Evolutionary conservation across 1,140 invertebrate genomes (phyloP).

Genomic region (Drosophila rhopaloa): DNA sequence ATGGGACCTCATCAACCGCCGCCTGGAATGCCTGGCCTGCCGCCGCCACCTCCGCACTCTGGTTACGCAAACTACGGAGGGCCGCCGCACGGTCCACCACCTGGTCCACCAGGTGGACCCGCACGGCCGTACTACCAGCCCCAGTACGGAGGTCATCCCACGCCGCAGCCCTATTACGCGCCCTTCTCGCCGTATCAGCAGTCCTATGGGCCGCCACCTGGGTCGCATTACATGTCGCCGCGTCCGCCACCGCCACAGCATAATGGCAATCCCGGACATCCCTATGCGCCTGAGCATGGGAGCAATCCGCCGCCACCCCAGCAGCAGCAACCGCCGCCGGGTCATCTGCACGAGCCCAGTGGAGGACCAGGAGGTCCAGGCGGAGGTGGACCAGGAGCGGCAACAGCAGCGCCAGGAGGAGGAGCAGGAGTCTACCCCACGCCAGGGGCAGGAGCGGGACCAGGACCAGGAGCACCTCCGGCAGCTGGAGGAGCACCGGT

Average conservation of each 20-base stretch:
- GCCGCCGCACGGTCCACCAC: constrained; percentile 77
- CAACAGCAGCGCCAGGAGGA: neutral
- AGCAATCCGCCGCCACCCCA: constrained; percentile 37
- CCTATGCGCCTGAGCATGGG: constrained; percentile 52
- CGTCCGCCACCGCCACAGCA: constrained; percentile 73
- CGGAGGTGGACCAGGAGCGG: neutral
- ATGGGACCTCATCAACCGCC: constrained; percentile 82
- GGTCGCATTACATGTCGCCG: constrained; percentile 82
- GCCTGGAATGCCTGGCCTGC: constrained; percentile 85
- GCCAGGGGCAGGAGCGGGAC: constrained; percentile 7
- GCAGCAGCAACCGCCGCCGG: constrained; percentile 24
- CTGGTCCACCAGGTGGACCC: constrained; percentile 85
- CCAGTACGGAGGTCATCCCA: constrained; percentile 87
- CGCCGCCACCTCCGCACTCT: constrained; percentile 84
- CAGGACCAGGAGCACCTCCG: constrained; percentile 2
- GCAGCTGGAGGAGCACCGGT: constrained; percentile 9
- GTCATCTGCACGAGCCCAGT: constrained; percentile 36
- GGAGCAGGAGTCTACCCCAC: constrained; percentile 18
- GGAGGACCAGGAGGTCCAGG: constrained; percentile 9
- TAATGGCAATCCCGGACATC: constrained; percentile 42
- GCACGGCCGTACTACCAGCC: constrained; percentile 88
- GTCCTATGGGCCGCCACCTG: constrained; percentile 86
- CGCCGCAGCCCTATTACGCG: constrained; percentile 86
- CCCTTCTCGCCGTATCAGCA: constrained; percentile 87
- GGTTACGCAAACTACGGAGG: constrained; percentile 79